phyloP scores from a whole-genome alignment of 2,113 vertebrate genomes.

The Poecile atricapillus region DNA sequence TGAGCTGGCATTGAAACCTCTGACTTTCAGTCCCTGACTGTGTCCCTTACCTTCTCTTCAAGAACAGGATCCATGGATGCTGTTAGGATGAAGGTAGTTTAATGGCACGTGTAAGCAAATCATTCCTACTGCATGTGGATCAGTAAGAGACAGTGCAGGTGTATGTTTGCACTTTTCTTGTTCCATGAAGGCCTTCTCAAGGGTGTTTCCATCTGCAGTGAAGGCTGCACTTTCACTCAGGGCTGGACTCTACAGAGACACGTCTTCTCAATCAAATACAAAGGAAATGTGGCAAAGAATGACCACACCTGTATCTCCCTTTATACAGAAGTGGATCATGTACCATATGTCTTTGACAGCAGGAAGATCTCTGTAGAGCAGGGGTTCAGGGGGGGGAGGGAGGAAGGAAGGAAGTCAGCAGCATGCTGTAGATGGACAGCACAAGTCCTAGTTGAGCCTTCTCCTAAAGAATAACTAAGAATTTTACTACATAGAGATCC shows the following conservation, averaged over 20 bases:
- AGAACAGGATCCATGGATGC: background rate
- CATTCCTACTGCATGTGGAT: background rate
- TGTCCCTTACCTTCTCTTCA: background rate
- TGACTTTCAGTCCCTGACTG: background rate
- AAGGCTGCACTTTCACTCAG: background rate
- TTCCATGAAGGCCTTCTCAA: background rate
- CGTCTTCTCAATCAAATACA: background rate
- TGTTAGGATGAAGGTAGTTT: background rate
- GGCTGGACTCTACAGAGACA: background rate
- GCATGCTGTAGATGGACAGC: background rate
- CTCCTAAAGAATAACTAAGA: background rate
- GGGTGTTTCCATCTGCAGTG: too few relatives aligned
- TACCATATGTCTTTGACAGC: background rate
- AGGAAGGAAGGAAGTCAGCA: background rate
- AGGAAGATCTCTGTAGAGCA: background rate
- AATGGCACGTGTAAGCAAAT: background rate
- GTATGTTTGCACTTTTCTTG: background rate
- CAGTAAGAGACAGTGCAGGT: background rate
- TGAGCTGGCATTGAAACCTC: background rate
- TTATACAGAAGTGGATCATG: background rate
- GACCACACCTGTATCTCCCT: background rate
- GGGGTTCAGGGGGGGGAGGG: background rate
- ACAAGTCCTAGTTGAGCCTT: background rate
- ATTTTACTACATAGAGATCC: background rate
- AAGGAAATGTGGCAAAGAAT: background rate